These are phyloP conservation scores for Nephrocerus scutellatus DNA, from an alignment of 2,888 invertebrate genomes.

Conservation along the genomic window DNA sequence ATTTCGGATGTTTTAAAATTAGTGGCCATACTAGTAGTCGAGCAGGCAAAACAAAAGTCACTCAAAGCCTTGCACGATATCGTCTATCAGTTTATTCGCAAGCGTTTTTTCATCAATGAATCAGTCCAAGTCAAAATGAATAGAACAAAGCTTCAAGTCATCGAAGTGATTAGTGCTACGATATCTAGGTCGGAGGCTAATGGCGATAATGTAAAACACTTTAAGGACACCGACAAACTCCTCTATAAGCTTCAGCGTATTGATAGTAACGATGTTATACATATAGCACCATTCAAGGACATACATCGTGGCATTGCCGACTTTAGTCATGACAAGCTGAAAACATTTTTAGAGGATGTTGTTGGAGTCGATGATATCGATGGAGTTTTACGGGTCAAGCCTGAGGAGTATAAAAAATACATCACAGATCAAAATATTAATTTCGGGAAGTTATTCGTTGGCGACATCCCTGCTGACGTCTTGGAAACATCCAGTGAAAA, in stretches of 20 bases:
- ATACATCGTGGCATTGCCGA: constrained; percentile 64
- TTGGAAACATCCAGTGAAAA: constrained; percentile 24
- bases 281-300: constrained; percentile 62
- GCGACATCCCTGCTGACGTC: constrained; percentile 49
- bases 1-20: too few species aligned
- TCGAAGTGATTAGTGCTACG: constrained; percentile 30
- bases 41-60: constrained; percentile 72
- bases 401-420: constrained; percentile 40
- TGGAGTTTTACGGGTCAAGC: constrained; percentile 63
- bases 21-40: constrained; percentile 73
- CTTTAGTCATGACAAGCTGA: constrained; percentile 74
- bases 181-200: too few species aligned
- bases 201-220: constrained; percentile 27
- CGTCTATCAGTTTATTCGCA: constrained; percentile 76
- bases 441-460: constrained; percentile 77
- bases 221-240: constrained; percentile 42
- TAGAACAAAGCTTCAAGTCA: constrained; percentile 30
- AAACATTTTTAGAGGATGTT: constrained; percentile 79
- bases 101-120: constrained; percentile 87
- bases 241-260: constrained; percentile 54
- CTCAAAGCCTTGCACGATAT: constrained; percentile 84
- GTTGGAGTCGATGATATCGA: constrained; percentile 61
- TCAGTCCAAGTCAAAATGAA: constrained; percentile 56
- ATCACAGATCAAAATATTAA: constrained; percentile 49
- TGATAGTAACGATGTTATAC: too few species aligned